Evolutionary conservation across 2,797 vertebrate genomes (phyloP), one percentile per base, ranked within the genome.

Genomic region (Siniperca scherzeri): DNA sequence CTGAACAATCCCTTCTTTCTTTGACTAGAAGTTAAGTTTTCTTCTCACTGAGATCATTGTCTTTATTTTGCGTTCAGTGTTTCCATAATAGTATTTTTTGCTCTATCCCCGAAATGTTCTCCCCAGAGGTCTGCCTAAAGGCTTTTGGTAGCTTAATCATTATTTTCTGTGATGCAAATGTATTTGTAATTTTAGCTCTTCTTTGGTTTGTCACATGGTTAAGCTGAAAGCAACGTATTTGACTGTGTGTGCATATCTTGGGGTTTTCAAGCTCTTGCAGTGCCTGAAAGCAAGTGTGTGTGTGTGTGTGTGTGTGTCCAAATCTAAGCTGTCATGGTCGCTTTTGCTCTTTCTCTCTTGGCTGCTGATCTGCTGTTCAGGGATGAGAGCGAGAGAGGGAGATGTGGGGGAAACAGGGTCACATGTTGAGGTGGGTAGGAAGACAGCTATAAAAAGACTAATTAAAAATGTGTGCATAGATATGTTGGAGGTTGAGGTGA

Each of bases 381-480:
- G 36, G 81, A 77, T 70, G 74, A 64, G 69, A 74, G 50, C 0
- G 11, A 17, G 61, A 30, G 75, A 48, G 27, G 46, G 27, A 59
- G 61, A 65, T 16, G 38, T 65, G 65, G 57, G 79, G 74, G 78
- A 61, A 80, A 77, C 38, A 79, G 76, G 70, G 85, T 91, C 83
- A 88, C 81, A 84, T 86, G 88, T 80, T 87, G 74, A 82, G 80
- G 46, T 13, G 1, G 56, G 48, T 79, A 82, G 62, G 44, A 87
- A 88, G 81, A 64, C 13, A 0, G 81, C 82, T 94, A 92, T 93
- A 94, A 95, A 96, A 94, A 93, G 89, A 90, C 89, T 88, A 83
- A 94, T 96, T 94, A 94, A 93, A 95, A 94, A 90, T 92, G 84
- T 93, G 92, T 53, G 56, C 84, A 89, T 86, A 77, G 87, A 91